Evolutionary conservation across 2,113 vertebrate species (phyloP).

Genomic region (Azemiops feae): DNA sequence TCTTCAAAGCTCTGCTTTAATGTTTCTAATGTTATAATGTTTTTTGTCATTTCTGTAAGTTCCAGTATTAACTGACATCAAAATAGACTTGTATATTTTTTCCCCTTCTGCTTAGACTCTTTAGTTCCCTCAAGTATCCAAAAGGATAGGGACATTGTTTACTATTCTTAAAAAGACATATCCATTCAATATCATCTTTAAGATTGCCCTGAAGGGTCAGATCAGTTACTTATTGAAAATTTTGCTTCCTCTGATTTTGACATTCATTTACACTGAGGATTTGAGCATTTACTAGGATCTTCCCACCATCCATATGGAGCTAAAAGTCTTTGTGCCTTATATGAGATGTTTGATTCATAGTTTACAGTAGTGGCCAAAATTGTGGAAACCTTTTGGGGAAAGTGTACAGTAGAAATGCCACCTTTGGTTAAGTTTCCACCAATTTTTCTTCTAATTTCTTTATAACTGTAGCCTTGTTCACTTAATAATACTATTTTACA

Average conservation of each 20-base stretch:
- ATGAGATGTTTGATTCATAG: not conserved
- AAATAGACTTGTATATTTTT: not conserved
- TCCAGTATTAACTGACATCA: not conserved
- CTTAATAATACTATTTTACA: too few species aligned
- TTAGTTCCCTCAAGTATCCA: not conserved
- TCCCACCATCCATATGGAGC: not conserved
- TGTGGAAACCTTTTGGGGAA: too few species aligned
- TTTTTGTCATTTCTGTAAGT: not conserved
- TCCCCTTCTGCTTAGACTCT: not conserved
- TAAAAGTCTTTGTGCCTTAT: not conserved
- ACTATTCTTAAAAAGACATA: not conserved
- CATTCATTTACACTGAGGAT: not conserved
- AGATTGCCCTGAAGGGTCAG: not conserved
- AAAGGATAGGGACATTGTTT: not conserved
- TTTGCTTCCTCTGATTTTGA: not conserved
- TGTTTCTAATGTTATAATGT: not conserved
- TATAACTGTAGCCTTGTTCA: too few species aligned
- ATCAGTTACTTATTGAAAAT: not conserved
- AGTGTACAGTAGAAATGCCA: too few species aligned
- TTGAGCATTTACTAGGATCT: not conserved
- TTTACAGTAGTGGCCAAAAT: too few species aligned
- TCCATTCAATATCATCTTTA: not conserved
- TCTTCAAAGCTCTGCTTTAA: not conserved
- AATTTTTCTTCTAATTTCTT: too few species aligned
- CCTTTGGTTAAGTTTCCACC: too few species aligned